phyloP scores from a whole-genome alignment of 2,888 invertebrate genomes.

The Mellilla xanthometata region DNA sequence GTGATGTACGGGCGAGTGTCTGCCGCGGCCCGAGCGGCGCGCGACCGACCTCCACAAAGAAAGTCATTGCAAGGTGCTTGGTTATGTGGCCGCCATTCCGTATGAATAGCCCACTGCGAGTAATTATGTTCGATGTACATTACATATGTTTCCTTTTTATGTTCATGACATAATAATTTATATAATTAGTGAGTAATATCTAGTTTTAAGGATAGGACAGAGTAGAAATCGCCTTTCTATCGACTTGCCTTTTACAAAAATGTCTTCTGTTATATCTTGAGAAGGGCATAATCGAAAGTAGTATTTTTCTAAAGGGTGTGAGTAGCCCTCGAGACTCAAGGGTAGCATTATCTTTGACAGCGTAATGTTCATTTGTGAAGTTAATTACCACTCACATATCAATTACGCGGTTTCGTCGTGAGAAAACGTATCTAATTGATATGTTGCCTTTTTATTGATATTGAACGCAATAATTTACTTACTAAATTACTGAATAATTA shows the following conservation, averaged over 20 bases:
- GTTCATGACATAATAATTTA: slow-evolving; percentile 63
- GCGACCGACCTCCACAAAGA: slow-evolving; percentile 29
- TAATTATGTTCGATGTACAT: slow-evolving; percentile 51
- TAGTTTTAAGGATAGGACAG: slow-evolving; percentile 52
- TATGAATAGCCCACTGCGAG: slow-evolving; percentile 45
- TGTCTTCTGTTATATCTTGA: slow-evolving; percentile 36
- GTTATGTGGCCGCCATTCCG: slow-evolving; percentile 45
- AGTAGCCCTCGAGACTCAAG: slow-evolving; percentile 26
- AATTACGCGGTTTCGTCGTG: slow-evolving; percentile 43
- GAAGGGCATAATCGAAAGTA: slow-evolving; percentile 45
- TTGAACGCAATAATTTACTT: slow-evolving; percentile 49
- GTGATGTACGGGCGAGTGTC: not conserved
- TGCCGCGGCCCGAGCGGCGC: not conserved
- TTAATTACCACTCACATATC: slow-evolving; percentile 52
- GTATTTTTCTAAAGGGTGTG: slow-evolving; percentile 43
- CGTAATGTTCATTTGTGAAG: slow-evolving; percentile 28
- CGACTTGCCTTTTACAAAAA: slow-evolving; percentile 65
- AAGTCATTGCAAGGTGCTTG: slow-evolving; percentile 51
- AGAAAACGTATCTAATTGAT: slow-evolving; percentile 46
- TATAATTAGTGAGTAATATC: slow-evolving; percentile 44
- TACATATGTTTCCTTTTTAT: slow-evolving; percentile 56
- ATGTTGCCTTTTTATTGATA: slow-evolving; percentile 47
- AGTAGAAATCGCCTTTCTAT: slow-evolving; percentile 70
- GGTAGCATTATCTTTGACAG: slow-evolving; percentile 15
- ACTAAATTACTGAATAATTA: slow-evolving; percentile 43